Base-by-base conservation (phyloP, 2,797 vertebrate genomes). In the Acanthiza pusilla region DNA sequence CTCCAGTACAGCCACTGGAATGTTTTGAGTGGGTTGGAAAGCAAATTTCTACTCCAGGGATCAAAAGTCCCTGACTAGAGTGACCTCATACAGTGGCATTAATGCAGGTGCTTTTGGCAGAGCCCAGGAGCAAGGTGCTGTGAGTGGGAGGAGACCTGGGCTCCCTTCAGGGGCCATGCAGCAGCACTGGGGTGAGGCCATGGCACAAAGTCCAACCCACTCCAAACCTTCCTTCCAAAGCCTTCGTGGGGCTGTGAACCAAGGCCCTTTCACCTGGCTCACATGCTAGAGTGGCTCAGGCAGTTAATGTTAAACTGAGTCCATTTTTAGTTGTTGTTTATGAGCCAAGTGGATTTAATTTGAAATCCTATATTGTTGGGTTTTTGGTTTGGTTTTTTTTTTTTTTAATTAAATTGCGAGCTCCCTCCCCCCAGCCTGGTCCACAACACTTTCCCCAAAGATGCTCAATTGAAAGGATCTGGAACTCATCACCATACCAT, bases 401-500 rank as follows among this genome's bases (percentile, higher is more conserved):
- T 65, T 81, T 55, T 72, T 77, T 67, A 43, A 68, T 79, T 76
- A 40, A 92, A 93, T 79, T 58, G 75, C 66, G 62, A 78, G 29
- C 53, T 91, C 70, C 60, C 67, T 93, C 14, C 76, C 38, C 85
- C 70, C 66, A 78, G 48, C 87, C 42, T 89, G 54, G 76, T 85
- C 88, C 88, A 62, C 75, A 93, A 60, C 90, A 70, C 63, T 86
- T 63, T 85, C 91, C 85, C 92, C 8, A 3, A 74, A 93, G 91
- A 95, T 93, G 73, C 75, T 91, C 88, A 94, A 74, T 57, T 75
- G 94, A 95, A 89, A 95, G 85, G 86, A 92, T 95, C 89, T 92
- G 95, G 88, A 95, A 80, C 81, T 93, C 93, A 81, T 96, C 93
- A 86, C 27, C 6, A 67, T 68, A 89, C 97, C 95, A 96, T 96